Evolutionary conservation across 2,888 invertebrate genomes (phyloP).

Genomic region (Trichogramma dendrolimi): DNA sequence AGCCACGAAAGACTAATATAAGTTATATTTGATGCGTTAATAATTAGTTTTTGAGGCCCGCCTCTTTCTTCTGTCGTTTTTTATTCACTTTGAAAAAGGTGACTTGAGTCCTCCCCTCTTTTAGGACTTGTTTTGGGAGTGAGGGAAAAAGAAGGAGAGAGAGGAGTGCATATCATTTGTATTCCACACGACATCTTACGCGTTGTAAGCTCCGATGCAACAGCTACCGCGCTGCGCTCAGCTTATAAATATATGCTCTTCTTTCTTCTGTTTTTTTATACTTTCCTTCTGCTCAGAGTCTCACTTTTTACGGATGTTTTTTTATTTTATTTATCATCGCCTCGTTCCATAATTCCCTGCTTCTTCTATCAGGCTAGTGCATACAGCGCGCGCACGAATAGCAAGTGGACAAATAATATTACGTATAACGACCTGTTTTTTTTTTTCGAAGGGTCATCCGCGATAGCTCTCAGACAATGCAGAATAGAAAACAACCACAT

Average conservation of each 20-base stretch:
- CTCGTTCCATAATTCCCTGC: too few species aligned
- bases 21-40: conserved; percentile 51
- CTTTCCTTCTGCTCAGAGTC: neutral
- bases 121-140: too few species aligned
- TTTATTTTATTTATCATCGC: too few species aligned
- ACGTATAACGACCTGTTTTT: too few species aligned
- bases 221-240: conserved; percentile 19
- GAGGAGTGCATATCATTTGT: conserved; percentile 43
- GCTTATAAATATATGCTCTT: conserved; percentile 7
- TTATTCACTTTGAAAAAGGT: conserved; percentile 13
- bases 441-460: too few species aligned
- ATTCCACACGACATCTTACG: conserved; percentile 36
- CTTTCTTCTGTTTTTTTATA: conserved; percentile 1
- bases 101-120: neutral
- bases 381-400: too few species aligned
- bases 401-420: too few species aligned
- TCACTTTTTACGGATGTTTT: too few species aligned
- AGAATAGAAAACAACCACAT: too few species aligned
- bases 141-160: too few species aligned
- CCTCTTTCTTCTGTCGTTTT: conserved; percentile 22
- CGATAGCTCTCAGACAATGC: too few species aligned
- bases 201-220: conserved; percentile 26
- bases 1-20: conserved; percentile 38
- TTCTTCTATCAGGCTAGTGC: too few species aligned
- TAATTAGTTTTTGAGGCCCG: conserved; percentile 46